Evolutionary conservation across 2,797 vertebrate species (phyloP), one percentile per base, ranked within the genome.

Genomic region (Etheostoma perlongum): DNA sequence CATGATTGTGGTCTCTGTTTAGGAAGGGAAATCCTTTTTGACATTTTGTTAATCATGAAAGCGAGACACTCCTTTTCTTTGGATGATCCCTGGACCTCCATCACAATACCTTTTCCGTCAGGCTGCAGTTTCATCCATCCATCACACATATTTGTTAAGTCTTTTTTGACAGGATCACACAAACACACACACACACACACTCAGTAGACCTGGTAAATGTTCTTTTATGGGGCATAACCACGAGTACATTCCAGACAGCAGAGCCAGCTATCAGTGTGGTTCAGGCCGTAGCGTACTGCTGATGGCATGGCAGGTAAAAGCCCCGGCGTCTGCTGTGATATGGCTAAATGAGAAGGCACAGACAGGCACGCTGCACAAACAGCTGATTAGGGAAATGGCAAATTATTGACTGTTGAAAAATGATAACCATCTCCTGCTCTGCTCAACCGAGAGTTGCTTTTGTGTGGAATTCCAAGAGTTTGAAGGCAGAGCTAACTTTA

Each of bases 11-110:
- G 59, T 81, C 80, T 89, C 86, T 93, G 92, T 94, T 95, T 95
- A 93, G 88, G 84, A 93, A 95, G 91, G 94, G 92, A 95, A 93
- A 90, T 91, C 87, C 93, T 91, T 91, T 91, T 88, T 83, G 83
- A 86, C 85, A 84, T 92, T 92, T 91, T 75, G 85, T 88, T 93
- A 93, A 94, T 95, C 91, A 93, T 94, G 85, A 89, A 92, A 94
- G 85, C 7, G 53, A 86, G 91, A 88, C 83, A 82, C 90, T 93
- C 89, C 88, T 94, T 84, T 83, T 89, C 85, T 86, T 76, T 86
- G 88, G 89, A 83, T 84, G 92, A 90, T 91, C 92, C 83, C 86
- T 73, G 74, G 90, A 94, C 93, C 94, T 82, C 77, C 79, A 80
- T 85, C 92, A 94, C 92, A 94, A 93, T 93, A 83, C 79, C 25